Evolutionary conservation across 2,888 invertebrate genomes (phyloP).

Genomic region (Thereva nobilitata): DNA sequence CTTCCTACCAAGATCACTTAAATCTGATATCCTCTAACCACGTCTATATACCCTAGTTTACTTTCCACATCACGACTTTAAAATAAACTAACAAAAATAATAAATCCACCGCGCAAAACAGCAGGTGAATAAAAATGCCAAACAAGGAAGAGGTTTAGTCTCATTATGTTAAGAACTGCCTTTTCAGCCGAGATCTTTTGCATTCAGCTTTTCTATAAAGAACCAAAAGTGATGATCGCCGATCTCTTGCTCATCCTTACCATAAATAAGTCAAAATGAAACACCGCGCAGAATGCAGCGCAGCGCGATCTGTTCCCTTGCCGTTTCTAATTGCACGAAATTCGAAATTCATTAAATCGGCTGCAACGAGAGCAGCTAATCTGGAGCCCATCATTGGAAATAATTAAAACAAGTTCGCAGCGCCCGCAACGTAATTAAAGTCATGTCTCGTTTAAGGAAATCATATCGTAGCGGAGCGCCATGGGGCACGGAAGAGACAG

Average conservation of each 20-base stretch:
- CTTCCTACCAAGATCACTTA: too few species aligned
- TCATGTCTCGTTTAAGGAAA: slow-evolving; percentile 37
- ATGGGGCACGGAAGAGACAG: slow-evolving; percentile 12
- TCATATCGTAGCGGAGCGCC: slow-evolving; percentile 21
- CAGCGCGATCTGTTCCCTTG: slow-evolving; percentile 14
- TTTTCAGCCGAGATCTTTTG: too few species aligned
- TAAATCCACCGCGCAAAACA: too few species aligned
- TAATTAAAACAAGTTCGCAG: slow-evolving; percentile 36
- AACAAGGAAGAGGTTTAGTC: slow-evolving; percentile 26
- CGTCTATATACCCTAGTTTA: too few species aligned
- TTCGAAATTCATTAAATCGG: slow-evolving; percentile 30
- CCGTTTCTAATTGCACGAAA: slow-evolving; percentile 34
- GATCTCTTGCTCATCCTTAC: neutral
- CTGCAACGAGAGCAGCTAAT: slow-evolving; percentile 20
- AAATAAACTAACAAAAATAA: too few species aligned
- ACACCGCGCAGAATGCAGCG: neutral
- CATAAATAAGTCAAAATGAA: slow-evolving; percentile 31
- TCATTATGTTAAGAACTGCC: slow-evolving; percentile 20
- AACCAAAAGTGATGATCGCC: slow-evolving; percentile 3
- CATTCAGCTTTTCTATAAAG: too few species aligned
- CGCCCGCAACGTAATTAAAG: slow-evolving; percentile 32
- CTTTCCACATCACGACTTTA: too few species aligned
- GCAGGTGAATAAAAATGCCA: neutral
- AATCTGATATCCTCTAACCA: too few species aligned
- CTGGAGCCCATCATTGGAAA: slow-evolving; percentile 28